Conservation (phyloP, 2,888 invertebrate species). For the Anthophora plumipes region DNA sequence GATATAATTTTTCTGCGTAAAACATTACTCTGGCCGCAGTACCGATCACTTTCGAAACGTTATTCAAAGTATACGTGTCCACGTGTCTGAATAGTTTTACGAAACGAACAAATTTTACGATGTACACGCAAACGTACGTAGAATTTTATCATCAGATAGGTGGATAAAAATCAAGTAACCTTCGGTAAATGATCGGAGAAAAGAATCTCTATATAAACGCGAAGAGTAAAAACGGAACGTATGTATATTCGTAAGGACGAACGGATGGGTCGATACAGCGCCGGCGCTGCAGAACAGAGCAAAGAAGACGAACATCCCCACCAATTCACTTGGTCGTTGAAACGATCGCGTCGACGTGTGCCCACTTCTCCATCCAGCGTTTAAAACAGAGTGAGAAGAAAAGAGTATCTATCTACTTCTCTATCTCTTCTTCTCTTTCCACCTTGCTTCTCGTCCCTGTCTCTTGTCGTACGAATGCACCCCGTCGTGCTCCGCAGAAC, state of each 20-base stretch:
- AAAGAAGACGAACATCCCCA: constrained; percentile 65
- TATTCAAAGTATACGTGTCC: background rate
- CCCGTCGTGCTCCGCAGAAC: constrained; percentile 71
- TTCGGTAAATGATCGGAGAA: constrained; percentile 4
- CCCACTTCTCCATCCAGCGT: constrained; percentile 46
- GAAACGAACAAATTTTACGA: background rate
- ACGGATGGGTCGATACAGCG: constrained; percentile 79
- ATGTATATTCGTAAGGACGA: constrained; percentile 33
- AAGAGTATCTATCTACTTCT: constrained; percentile 39
- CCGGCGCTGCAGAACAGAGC: constrained; percentile 74
- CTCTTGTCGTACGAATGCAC: constrained; percentile 68
- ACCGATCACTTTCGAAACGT: constrained; percentile 16
- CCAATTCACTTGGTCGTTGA: constrained; percentile 49
- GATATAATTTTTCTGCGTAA: background rate
- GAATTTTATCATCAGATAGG: constrained; percentile 1
- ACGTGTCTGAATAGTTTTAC: constrained; percentile 9
- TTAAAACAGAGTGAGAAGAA: constrained; percentile 49
- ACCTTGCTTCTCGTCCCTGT: constrained; percentile 58
- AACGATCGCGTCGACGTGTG: constrained; percentile 68
- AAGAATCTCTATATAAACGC: constrained; percentile 11
- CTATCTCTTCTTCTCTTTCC: constrained; percentile 51
- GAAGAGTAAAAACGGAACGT: constrained; percentile 19
- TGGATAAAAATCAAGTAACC: constrained; percentile 24
- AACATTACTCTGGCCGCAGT: constrained; percentile 26
- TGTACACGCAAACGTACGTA: background rate